A percentile compares a stretch with the other conserved stretches of the same genome.
Evolutionary conservation across 2,797 vertebrate species (phyloP).

Genomic region (Myoxocephalus aenaeus): DNA sequence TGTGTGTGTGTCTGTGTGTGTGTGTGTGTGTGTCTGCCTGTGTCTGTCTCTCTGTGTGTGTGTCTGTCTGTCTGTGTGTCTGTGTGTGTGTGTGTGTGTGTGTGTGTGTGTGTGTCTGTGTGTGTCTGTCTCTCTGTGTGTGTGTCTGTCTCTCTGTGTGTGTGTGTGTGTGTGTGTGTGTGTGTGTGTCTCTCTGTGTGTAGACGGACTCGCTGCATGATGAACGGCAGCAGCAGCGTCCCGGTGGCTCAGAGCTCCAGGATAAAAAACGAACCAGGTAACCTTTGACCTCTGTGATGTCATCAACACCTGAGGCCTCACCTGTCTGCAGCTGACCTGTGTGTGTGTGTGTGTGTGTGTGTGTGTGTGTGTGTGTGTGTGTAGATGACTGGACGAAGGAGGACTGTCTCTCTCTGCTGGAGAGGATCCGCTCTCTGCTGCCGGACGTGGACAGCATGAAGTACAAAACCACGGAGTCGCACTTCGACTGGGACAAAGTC

Average conservation of each 20-base stretch:
- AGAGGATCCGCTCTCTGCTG: conserved; percentile 81
- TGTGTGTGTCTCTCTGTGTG: conserved; percentile 17
- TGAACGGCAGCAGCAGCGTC: conserved; percentile 82
- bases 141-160: no score
- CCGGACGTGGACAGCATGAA: conserved; percentile 84
- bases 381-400: conserved; percentile 83
- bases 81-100: no score
- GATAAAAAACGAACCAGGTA: conserved; percentile 78
- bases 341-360: background rate
- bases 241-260: conserved; percentile 69
- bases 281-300: conserved; percentile 4
- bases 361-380: background rate
- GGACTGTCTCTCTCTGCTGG: conserved; percentile 83
- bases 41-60: no score
- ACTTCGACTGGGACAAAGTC: conserved; percentile 88
- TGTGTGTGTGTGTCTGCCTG: no score
- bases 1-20: no score
- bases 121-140: no score
- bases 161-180: no score
- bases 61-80: no score
- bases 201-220: conserved; percentile 63
- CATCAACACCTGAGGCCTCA: background rate
- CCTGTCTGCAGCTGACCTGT: background rate
- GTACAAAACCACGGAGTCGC: conserved; percentile 88
- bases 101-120: no score